These are phyloP conservation scores for Sigmodon hispidus DNA, from an alignment of 2,113 vertebrate genomes.

Conservation along the genomic window DNA sequence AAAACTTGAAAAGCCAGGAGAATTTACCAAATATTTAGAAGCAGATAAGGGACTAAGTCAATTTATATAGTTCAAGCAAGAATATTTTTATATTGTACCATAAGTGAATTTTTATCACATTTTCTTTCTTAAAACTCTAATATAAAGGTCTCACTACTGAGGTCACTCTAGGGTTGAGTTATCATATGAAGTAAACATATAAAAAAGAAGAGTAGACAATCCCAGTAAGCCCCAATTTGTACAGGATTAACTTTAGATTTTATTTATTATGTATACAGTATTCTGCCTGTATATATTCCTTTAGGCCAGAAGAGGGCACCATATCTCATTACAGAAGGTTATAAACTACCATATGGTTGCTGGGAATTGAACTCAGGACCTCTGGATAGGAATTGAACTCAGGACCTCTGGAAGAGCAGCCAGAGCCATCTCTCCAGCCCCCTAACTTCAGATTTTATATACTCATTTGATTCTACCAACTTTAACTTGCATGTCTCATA, in stretches of 20 bases:
- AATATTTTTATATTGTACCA: neutral
- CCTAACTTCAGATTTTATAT: neutral
- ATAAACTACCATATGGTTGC: no score
- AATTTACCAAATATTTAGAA: constrained; percentile 2
- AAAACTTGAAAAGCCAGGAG: neutral
- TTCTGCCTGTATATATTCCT: no score
- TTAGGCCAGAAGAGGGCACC: no score
- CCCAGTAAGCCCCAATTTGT: neutral
- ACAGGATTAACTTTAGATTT: neutral
- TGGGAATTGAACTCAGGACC: no score
- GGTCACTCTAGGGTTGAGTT: neutral
- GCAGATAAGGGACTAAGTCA: neutral
- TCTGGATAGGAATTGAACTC: no score
- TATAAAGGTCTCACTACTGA: neutral
- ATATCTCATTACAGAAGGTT: no score
- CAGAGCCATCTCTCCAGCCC: no score
- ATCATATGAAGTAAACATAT: neutral
- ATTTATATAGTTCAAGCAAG: neutral
- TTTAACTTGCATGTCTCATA: neutral
- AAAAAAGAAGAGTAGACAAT: neutral
- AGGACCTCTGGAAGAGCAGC: no score
- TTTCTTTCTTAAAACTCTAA: constrained; percentile 6
- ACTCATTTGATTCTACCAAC: neutral
- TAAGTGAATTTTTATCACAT: neutral
- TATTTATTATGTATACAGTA: no score